Evolutionary conservation across 37 sponge, comb jelly and placozoan species (phyloP).

Genomic region (Halichondria panicea): DNA sequence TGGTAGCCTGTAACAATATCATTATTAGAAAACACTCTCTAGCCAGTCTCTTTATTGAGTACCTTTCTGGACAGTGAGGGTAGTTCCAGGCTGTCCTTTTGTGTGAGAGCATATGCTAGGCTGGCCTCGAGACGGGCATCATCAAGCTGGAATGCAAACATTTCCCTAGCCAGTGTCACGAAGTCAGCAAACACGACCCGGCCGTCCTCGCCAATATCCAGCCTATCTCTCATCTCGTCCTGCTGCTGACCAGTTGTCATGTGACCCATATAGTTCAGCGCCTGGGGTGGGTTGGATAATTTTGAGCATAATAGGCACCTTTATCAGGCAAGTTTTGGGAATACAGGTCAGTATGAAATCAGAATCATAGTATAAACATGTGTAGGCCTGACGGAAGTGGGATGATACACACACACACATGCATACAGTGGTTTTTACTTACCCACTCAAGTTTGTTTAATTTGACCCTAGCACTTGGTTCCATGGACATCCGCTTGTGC

Average conservation of each 20-base stretch:
- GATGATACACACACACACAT: neutral
- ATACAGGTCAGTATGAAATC: too few relatives aligned
- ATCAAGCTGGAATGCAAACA: conserved; percentile 75
- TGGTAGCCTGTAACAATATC: conserved; percentile 16
- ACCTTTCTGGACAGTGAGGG: conserved; percentile 48
- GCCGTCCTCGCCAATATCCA: conserved; percentile 62
- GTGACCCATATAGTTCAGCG: conserved; percentile 65
- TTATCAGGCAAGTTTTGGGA: too few relatives aligned
- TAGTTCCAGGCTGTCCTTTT: conserved; percentile 55
- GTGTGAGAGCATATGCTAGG: conserved; percentile 51
- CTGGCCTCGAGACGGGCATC: conserved; percentile 38
- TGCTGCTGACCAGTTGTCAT: conserved; percentile 31
- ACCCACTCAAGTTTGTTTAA: conserved; percentile 70
- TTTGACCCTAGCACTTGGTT: conserved; percentile 44
- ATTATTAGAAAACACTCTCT: neutral
- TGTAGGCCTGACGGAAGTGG: neutral
- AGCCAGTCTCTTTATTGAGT: neutral
- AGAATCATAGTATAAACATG: neutral
- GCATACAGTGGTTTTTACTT: neutral
- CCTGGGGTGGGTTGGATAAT: conserved; percentile 34
- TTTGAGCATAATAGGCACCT: too few relatives aligned
- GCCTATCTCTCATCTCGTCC: conserved; percentile 18
- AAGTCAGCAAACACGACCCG: conserved; percentile 70
- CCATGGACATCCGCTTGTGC: conserved; percentile 63
- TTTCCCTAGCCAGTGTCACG: conserved; percentile 47